These are phyloP conservation scores for Choristoneura fumiferana DNA, from an alignment of 1,140 invertebrate species.

Conservation along the genomic window DNA sequence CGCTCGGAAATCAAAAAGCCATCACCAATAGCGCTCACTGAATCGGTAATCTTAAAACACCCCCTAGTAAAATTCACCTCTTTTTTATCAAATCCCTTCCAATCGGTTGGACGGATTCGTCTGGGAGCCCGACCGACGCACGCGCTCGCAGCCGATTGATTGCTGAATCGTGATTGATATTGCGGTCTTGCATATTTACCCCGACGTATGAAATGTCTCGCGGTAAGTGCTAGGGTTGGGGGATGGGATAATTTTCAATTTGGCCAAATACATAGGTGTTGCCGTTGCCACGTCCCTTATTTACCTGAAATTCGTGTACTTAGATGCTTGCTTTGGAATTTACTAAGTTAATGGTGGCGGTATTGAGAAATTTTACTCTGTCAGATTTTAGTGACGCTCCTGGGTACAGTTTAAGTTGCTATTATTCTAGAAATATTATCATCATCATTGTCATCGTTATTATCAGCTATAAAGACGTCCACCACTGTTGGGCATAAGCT, in stretches of 20 bases:
- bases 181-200: constrained; percentile 8
- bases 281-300: too few species aligned
- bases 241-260: constrained; percentile 12
- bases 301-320: too few species aligned
- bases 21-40: constrained; percentile 16
- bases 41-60: constrained; percentile 15
- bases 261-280: not conserved
- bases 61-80: constrained; percentile 14
- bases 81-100: constrained; percentile 14
- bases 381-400: too few species aligned
- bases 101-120: too few species aligned
- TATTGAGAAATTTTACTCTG: too few species aligned
- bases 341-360: too few species aligned
- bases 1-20: constrained; percentile 11
- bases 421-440: too few species aligned
- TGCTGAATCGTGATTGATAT: not conserved
- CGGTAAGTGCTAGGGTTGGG: constrained; percentile 11
- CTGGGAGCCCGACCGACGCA: not conserved
- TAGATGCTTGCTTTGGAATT: too few species aligned
- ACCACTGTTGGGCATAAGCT: too few species aligned
- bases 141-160: constrained; percentile 10
- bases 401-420: too few species aligned
- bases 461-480: too few species aligned
- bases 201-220: constrained; percentile 4
- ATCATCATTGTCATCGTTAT: too few species aligned